Evolutionary conservation across 1,140 invertebrate genomes (phyloP).

Genomic region (Calosoma granatense): DNA sequence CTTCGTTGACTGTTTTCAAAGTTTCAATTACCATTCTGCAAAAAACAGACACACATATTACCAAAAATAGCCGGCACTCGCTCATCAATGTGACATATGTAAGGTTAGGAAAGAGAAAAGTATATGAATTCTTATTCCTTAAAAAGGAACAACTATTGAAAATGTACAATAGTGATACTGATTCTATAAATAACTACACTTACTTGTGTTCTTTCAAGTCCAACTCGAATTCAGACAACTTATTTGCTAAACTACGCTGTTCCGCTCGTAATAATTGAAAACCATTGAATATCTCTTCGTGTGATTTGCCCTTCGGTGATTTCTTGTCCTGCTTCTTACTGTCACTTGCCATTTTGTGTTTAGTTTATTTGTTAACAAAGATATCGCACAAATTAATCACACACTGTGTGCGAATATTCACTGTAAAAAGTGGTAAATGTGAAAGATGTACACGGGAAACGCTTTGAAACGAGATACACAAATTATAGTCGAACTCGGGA

Average conservation of each 20-base stretch:
- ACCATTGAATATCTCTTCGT: conserved; percentile 73
- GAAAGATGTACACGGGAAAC: no score
- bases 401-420: background rate
- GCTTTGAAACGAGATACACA: no score
- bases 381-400: background rate
- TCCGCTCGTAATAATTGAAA: conserved; percentile 82
- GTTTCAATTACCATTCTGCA: conserved; percentile 90
- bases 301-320: conserved; percentile 35
- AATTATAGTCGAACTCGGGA: no score
- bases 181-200: no score
- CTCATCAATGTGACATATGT: background rate
- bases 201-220: conserved; percentile 94
- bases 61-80: conserved; percentile 11
- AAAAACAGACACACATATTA: conserved; percentile 25
- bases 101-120: background rate
- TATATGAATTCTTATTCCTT: no score
- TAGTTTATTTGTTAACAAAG: background rate
- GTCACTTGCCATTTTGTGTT: conserved; percentile 34
- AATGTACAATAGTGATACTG: no score
- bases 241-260: conserved; percentile 72
- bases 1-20: conserved; percentile 71
- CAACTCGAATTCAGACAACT: conserved; percentile 84
- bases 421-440: background rate
- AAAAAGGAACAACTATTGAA: no score
- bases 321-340: conserved; percentile 35